Evolutionary conservation across 1,140 invertebrate genomes (phyloP).

Genomic region (Melipona quadrifasciata): DNA sequence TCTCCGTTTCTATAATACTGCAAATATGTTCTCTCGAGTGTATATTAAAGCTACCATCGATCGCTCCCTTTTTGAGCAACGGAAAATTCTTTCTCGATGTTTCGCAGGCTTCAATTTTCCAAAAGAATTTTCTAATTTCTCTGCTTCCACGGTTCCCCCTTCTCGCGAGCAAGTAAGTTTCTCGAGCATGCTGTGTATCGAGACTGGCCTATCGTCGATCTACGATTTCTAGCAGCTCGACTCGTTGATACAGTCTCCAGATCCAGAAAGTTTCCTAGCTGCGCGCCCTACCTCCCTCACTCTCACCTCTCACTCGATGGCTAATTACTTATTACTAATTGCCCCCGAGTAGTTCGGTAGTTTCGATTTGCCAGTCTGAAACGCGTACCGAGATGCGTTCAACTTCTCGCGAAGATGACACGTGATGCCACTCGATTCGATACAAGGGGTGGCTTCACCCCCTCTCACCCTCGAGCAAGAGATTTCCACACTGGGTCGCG

Average conservation of each 20-base stretch:
- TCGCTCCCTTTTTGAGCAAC: no score
- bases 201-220: slow-evolving; percentile 21
- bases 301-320: slow-evolving; percentile 39
- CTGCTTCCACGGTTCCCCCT: no score
- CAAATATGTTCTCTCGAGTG: no score
- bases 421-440: not conserved
- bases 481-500: no score
- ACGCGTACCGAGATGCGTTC: not conserved
- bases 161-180: no score
- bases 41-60: no score
- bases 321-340: slow-evolving; percentile 71
- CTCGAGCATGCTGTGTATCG: no score
- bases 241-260: slow-evolving; percentile 26
- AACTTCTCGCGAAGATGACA: slow-evolving; percentile 22
- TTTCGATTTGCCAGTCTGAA: slow-evolving; percentile 57
- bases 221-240: slow-evolving; percentile 29
- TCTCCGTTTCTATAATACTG: no score
- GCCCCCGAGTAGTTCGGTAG: slow-evolving; percentile 60
- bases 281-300: not conserved
- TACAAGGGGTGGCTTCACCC: not conserved
- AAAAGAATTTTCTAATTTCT: no score
- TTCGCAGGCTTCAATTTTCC: no score
- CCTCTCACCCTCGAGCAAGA: no score
- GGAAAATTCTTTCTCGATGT: no score
- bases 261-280: slow-evolving; percentile 39